Evolutionary conservation across 2,888 invertebrate genomes (phyloP).

Genomic region (Habrosyne pyritoides): DNA sequence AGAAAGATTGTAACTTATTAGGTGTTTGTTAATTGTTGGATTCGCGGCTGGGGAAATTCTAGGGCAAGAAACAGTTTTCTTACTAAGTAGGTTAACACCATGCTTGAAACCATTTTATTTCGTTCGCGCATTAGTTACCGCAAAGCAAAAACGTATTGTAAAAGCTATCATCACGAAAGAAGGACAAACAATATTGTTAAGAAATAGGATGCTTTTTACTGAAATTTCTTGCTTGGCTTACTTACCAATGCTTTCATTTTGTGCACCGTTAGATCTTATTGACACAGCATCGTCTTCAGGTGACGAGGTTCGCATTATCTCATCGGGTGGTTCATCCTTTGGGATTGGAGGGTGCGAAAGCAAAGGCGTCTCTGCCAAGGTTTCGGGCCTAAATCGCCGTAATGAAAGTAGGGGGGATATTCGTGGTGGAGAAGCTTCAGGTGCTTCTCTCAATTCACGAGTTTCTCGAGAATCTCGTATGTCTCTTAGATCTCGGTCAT

Average conservation of each 20-base stretch:
- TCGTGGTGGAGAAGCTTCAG: conserved; percentile 77
- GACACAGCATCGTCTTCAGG: conserved; percentile 85
- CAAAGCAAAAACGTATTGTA: no score
- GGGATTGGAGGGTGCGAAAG: conserved; percentile 78
- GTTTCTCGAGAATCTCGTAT: conserved; percentile 61
- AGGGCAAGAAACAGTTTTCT: no score
- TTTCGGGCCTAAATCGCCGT: conserved; percentile 72
- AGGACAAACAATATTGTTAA: no score
- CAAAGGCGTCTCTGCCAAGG: conserved; percentile 62
- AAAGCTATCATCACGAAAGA: no score
- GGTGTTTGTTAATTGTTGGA: no score
- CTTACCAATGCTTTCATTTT: conserved; percentile 82
- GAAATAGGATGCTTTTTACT: no score
- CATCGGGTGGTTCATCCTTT: conserved; percentile 82
- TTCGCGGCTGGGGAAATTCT: no score
- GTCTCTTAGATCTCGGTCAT: conserved; percentile 56
- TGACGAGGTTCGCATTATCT: conserved; percentile 79
- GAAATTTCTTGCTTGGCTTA: no score
- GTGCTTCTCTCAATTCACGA: conserved; percentile 64
- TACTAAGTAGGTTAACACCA: no score
- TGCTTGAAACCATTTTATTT: no score
- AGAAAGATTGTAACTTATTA: no score
- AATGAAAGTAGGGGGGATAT: conserved; percentile 77
- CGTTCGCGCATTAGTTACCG: no score
- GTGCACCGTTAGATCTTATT: conserved; percentile 79